Evolutionary conservation across 2,797 vertebrate species (phyloP).

Genomic region (Dromococcyx pavoninus): DNA sequence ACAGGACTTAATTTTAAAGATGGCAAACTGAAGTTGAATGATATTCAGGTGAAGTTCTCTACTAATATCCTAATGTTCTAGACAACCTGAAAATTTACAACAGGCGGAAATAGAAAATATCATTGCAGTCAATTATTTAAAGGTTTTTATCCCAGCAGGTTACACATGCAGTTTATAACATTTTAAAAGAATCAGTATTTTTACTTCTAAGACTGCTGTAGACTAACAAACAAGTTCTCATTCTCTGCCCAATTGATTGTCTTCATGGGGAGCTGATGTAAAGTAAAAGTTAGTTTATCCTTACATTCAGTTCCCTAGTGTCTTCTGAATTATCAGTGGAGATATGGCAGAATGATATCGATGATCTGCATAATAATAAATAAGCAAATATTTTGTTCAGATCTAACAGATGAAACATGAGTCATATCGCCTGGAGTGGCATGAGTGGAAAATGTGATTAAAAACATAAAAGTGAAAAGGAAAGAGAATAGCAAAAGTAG

Average conservation of each 20-base stretch:
- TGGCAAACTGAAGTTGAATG: background rate
- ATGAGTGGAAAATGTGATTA: constrained; percentile 23
- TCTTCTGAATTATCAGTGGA: constrained; percentile 31
- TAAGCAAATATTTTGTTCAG: constrained; percentile 47
- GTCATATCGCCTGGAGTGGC: background rate
- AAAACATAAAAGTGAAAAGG: constrained; percentile 44
- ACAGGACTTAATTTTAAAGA: background rate
- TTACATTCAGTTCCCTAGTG: constrained; percentile 3
- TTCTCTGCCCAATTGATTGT: background rate
- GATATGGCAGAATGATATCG: constrained; percentile 17
- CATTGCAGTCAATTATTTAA: background rate
- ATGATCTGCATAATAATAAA: constrained; percentile 38
- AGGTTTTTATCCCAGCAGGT: background rate
- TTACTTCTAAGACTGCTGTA: constrained; percentile 1
- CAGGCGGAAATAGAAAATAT: background rate
- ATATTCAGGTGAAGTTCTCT: background rate
- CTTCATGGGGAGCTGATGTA: constrained; percentile 10
- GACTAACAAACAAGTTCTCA: constrained; percentile 24
- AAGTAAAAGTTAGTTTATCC: constrained; percentile 56
- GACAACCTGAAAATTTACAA: background rate
- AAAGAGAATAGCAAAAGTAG: constrained; percentile 10
- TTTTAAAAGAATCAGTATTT: constrained; percentile 9
- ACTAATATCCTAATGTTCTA: background rate
- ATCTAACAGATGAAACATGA: constrained; percentile 45
- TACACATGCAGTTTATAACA: background rate